These are phyloP conservation scores for Vandiemenella viatica DNA, from an alignment of 2,888 invertebrate genomes.

Conservation along the genomic window DNA sequence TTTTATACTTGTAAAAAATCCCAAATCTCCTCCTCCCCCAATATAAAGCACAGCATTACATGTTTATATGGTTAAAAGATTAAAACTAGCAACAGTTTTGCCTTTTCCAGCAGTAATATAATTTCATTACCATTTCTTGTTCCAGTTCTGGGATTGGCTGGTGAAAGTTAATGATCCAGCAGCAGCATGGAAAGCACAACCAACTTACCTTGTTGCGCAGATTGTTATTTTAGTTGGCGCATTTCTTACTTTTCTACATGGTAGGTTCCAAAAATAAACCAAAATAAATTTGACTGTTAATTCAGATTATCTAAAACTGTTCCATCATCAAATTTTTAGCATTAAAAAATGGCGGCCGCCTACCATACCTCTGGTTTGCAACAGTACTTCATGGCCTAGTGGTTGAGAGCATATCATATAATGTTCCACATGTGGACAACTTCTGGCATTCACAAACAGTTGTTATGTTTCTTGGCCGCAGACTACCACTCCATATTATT, in stretches of 20 bases:
- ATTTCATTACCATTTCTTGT: no score
- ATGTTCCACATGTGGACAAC: constrained; percentile 59
- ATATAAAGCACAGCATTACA: no score
- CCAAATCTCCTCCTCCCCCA: no score
- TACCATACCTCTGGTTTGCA: constrained; percentile 58
- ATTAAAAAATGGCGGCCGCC: constrained; percentile 50
- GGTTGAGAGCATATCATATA: constrained; percentile 54
- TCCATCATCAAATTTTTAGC: no score
- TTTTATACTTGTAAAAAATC: no score
- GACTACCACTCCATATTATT: constrained; percentile 58
- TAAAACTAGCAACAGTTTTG: no score
- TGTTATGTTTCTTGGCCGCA: constrained; percentile 50
- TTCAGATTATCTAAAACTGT: no score
- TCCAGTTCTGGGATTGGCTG: neutral
- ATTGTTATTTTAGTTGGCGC: neutral
- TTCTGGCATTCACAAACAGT: constrained; percentile 73
- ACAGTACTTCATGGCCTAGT: constrained; percentile 56
- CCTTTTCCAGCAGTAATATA: no score
- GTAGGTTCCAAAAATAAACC: no score
- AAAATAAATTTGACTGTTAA: no score
- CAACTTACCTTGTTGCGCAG: neutral
- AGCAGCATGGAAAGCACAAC: neutral
- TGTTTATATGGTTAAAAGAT: no score
- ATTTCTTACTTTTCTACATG: neutral
- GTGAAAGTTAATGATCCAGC: neutral